phyloP scores from a whole-genome alignment of 2,113 vertebrate genomes.

The Solea senegalensis region DNA sequence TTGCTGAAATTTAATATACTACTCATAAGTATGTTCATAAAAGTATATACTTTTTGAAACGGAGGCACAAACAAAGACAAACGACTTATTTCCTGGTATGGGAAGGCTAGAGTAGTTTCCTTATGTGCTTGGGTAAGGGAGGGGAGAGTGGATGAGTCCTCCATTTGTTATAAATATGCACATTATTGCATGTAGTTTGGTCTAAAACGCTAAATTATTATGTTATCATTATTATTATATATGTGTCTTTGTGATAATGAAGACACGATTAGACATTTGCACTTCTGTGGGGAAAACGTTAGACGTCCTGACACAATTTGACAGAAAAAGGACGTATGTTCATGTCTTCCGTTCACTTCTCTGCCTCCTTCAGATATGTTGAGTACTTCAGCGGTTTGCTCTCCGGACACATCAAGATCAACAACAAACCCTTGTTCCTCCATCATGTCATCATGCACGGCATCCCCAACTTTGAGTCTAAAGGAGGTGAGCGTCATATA shows the following conservation, averaged over 20 bases:
- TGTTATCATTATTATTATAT: too few relatives aligned
- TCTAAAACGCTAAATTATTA: too few relatives aligned
- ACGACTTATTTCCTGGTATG: too few relatives aligned
- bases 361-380: slow-evolving; percentile 85
- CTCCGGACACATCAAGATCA: slow-evolving; percentile 97
- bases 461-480: slow-evolving; percentile 95
- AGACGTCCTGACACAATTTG: not conserved
- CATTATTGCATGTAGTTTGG: too few relatives aligned
- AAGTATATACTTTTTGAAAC: too few relatives aligned
- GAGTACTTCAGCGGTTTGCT: slow-evolving; percentile 97
- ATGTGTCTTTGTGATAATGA: not conserved
- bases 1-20: too few relatives aligned
- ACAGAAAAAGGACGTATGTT: not conserved
- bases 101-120: too few relatives aligned
- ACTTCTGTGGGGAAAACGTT: slow-evolving; percentile 27
- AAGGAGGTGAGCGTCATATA: slow-evolving; percentile 85
- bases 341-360: not conserved
- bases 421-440: slow-evolving; percentile 97
- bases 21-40: too few relatives aligned
- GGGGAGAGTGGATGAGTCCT: too few relatives aligned
- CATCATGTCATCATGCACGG: slow-evolving; percentile 99
- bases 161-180: too few relatives aligned
- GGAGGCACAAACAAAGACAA: too few relatives aligned
- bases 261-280: not conserved
- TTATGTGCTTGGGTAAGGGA: too few relatives aligned